Base-by-base conservation (phyloP, 2,113 vertebrate species). In the Ursus arctos region DNA sequence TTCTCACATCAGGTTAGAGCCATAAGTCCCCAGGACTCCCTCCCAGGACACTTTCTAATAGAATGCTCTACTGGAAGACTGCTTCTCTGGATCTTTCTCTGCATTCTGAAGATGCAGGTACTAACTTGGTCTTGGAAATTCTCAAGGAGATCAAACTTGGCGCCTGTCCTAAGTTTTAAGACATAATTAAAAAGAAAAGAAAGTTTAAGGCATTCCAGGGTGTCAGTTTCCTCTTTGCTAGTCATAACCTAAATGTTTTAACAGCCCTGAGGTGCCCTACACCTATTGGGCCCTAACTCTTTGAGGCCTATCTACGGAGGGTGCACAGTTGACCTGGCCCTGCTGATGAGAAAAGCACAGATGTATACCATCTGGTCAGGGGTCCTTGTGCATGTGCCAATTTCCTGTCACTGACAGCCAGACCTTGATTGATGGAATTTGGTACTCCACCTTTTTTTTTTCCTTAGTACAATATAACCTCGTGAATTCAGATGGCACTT, bases 361-460 rank as follows among this genome's bases (percentile, higher is more conserved):
- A 97, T 96, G 97, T 97, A 92, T 97, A 97, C 97, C 97, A 98
- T 97, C 97, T 97, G 97, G 97, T 95, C 90, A 97, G 72, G 76
- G 92, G 97, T 87, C 94, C 95, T 71, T 79, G 65, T 47, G 84
- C 47, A 31, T 74, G 43, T 98, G 97, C 96, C 96, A 97, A 61
- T 95, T 97, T 95, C 94, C 94, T 97, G 95, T 97, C 97, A 98
- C 97, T 97, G 96, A 98, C 91, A 97, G 96, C 92, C 79, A 98
- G 91, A 63, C 72, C 88, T 96, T 98, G 98, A 98, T 92, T 95
- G 96, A 98, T 98, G 91, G 95, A 98, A 98, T 97, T 96, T 97
- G 71, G 96, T 97, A 94, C 71, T 91, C 77, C 40, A 93, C 72
- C 53, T 88, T 53, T 82, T 89, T 92, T 96, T 91, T 92, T 92